Evolutionary conservation across 2,888 invertebrate genomes (phyloP), one percentile per base, ranked within the genome.

Genomic region (Andrena camellia): DNA sequence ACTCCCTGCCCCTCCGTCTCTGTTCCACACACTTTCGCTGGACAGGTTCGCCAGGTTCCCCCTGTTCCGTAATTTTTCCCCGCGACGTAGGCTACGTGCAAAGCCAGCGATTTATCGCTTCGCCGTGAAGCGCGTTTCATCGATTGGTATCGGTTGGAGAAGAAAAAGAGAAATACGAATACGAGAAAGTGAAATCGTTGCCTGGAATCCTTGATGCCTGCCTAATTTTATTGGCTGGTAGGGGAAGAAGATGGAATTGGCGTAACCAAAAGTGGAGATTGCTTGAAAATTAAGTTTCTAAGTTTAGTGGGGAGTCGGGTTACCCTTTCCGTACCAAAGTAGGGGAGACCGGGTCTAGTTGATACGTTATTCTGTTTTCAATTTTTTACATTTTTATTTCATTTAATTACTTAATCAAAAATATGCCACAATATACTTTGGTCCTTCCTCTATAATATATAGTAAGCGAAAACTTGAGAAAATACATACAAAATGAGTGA

Each of bases 91-190:
- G 31, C 42, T 29, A 31, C 70, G 52, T 62, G 54, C 72, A 75
- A 81, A 76, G 68, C 29, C 75, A 20, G 50, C 73, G 81, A 83
- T 89, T 87, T 88, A 88, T 87, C 60, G 63, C 62, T n/a, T 54
- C 26, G 62, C 29, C 72, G 54, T 60, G 66, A 59, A 76, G 76
- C 60, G 57, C 33, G 68, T 70, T 67, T 74, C 67, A 62, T 64
- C 78, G 72, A 85, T 78, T 78, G 83, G 81, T 84, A 85, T 74
- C 78, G 68, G 60, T 35, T 78, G 42, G 73, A 78, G 73, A 79
- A 78, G 78, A 62, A 64, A 73, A 4, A 83, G 26, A 64, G 52
- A 13, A 31, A 54, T 33, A n/a, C n/a, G 48, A 35, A n/a, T 20
- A 20, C 20, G 52, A 20, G 20, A 64, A 71, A 52, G 72, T 68